These are phyloP conservation scores for Leptothorax acervorum DNA, from an alignment of 2,888 invertebrate species.

Conservation along the genomic window DNA sequence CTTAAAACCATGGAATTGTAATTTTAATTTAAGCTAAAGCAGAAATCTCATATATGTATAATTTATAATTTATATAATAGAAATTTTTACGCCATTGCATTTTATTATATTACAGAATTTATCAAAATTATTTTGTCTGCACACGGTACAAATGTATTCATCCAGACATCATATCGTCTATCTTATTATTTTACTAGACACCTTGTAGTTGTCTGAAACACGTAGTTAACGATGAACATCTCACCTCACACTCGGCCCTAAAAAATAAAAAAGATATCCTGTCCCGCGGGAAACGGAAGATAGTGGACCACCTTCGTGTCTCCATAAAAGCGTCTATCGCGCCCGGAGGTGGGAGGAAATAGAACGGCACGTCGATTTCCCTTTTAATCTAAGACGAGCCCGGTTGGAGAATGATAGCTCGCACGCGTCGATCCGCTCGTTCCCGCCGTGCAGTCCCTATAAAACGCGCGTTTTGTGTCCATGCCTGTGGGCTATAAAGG, in stretches of 20 bases:
- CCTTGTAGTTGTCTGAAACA: conserved; percentile 23
- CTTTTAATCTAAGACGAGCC: conserved; percentile 67
- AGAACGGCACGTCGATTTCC: conserved; percentile 70
- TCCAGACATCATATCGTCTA: conserved; percentile 21
- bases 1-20: background rate
- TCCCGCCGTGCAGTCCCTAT: conserved; percentile 61
- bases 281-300: conserved; percentile 60
- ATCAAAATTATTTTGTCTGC: conserved; percentile 10
- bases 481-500: conserved; percentile 65
- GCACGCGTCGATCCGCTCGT: conserved; percentile 69
- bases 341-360: conserved; percentile 65
- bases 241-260: background rate
- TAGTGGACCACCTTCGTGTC: conserved; percentile 70
- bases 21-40: background rate
- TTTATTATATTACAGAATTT: conserved; percentile 4
- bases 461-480: conserved; percentile 72
- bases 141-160: background rate
- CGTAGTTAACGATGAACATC: conserved; percentile 32
- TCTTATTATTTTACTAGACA: conserved; percentile 39
- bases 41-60: background rate
- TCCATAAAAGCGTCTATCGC: conserved; percentile 67
- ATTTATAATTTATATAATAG: background rate
- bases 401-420: conserved; percentile 66
- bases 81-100: background rate
- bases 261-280: conserved; percentile 48